These are phyloP conservation scores for Aphrophora alni DNA, from an alignment of 2,888 invertebrate species.

Conservation along the genomic window DNA sequence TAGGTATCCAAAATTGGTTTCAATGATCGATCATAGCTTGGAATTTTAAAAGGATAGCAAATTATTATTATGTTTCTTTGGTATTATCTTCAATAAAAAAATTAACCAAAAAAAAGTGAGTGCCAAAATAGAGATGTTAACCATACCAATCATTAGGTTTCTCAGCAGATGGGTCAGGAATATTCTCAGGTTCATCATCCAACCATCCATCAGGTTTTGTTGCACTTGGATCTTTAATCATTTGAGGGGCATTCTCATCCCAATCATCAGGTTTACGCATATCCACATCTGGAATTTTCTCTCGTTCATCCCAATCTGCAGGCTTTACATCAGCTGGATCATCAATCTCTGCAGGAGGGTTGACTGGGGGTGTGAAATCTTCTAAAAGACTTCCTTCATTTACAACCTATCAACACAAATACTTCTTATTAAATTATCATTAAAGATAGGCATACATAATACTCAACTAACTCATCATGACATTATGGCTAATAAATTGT, in stretches of 20 bases:
- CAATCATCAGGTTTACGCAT: conserved; percentile 94
- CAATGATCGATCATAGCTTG: no score
- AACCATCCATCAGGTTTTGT: conserved; percentile 91
- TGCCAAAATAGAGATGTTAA: no score
- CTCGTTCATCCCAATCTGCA: conserved; percentile 95
- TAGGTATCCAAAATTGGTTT: no score
- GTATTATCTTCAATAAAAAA: no score
- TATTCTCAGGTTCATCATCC: conserved; percentile 86
- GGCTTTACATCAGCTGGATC: conserved; percentile 68
- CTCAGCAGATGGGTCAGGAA: conserved; percentile 83
- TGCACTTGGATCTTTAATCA: conserved; percentile 85
- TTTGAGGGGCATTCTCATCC: conserved; percentile 93
- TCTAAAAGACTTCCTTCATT: conserved; percentile 87
- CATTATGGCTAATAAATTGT: no score
- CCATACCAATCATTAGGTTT: conserved; percentile 88
- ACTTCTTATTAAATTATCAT: neutral
- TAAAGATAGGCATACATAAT: no score
- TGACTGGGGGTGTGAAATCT: conserved; percentile 92
- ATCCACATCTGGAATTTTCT: conserved; percentile 87
- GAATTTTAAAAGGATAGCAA: no score
- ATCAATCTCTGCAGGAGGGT: conserved; percentile 90
- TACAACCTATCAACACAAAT: conserved; percentile 61
- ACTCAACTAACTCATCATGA: no score
- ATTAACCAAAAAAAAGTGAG: no score
- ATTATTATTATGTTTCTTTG: no score